Conservation (phyloP, 2,888 invertebrate genomes). For the Platycheirus albimanus region DNA sequence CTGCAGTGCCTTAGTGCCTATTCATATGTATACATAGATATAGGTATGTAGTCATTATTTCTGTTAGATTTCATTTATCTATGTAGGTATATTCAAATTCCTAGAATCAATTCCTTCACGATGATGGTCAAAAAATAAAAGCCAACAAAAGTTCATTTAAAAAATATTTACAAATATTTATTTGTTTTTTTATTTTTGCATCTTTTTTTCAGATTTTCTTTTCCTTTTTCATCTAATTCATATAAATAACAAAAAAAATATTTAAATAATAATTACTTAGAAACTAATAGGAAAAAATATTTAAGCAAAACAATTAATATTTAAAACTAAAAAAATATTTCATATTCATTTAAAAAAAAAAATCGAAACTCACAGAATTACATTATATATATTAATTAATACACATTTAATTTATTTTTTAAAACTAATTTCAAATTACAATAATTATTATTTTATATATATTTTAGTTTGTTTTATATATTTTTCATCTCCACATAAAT, state of each 20-base stretch:
- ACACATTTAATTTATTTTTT: slow-evolving; percentile 27
- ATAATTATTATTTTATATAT: slow-evolving; percentile 35
- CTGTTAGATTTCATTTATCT: too few relatives aligned
- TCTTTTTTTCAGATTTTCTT: slow-evolving; percentile 32
- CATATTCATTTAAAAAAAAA: slow-evolving; percentile 34
- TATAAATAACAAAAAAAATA: slow-evolving; percentile 70
- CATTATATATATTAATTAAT: slow-evolving; percentile 16
- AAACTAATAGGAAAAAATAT: slow-evolving; percentile 72
- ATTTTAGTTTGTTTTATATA: neutral
- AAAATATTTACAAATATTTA: slow-evolving; percentile 67
- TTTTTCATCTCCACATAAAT: slow-evolving; percentile 19
- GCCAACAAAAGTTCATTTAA: slow-evolving; percentile 5
- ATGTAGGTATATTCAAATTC: too few relatives aligned
- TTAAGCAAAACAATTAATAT: slow-evolving; percentile 61
- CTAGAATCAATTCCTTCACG: too few relatives aligned
- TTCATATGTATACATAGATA: too few relatives aligned
- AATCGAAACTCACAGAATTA: slow-evolving; percentile 40
- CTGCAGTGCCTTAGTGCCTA: too few relatives aligned
- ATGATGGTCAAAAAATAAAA: slow-evolving; percentile 35
- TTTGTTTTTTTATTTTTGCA: slow-evolving; percentile 43
- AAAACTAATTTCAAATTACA: slow-evolving; percentile 38
- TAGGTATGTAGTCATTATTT: too few relatives aligned
- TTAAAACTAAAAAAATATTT: slow-evolving; percentile 43
- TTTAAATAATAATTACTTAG: slow-evolving; percentile 70
- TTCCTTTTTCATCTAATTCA: slow-evolving; percentile 38